phyloP scores from a whole-genome alignment of 1,140 invertebrate genomes.

The Bombus affinis region DNA sequence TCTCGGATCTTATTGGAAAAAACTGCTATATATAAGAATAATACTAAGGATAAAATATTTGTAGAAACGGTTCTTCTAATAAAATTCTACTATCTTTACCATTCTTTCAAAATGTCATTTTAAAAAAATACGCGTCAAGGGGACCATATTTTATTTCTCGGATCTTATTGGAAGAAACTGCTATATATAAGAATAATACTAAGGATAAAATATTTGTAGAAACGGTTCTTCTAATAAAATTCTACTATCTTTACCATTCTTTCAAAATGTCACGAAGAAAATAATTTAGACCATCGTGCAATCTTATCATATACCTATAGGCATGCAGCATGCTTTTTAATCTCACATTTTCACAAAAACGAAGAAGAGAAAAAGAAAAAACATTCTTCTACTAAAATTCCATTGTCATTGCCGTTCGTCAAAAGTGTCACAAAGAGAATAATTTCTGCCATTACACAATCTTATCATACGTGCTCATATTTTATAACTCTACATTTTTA shows the following conservation, averaged over 20 bases:
- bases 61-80: background rate
- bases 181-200: background rate
- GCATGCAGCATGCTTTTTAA: too few relatives aligned
- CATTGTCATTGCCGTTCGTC: background rate
- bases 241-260: background rate
- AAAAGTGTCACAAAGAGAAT: background rate
- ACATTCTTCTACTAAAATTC: background rate
- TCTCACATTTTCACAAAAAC: too few relatives aligned
- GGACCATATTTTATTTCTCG: too few relatives aligned
- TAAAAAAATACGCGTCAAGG: too few relatives aligned
- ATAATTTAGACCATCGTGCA: background rate
- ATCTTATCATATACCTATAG: too few relatives aligned
- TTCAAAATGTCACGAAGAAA: background rate
- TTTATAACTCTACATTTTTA: too few relatives aligned
- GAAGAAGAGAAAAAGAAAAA: background rate
- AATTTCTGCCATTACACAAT: background rate
- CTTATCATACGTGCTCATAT: too few relatives aligned
- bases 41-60: background rate
- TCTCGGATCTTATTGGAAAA: background rate
- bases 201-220: background rate
- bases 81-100: background rate
- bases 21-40: background rate
- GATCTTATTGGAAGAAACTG: background rate
- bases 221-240: background rate
- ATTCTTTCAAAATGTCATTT: background rate